These are phyloP conservation scores for Clarias batrachus DNA, from an alignment of 2,113 vertebrate species.

Conservation along the genomic window DNA sequence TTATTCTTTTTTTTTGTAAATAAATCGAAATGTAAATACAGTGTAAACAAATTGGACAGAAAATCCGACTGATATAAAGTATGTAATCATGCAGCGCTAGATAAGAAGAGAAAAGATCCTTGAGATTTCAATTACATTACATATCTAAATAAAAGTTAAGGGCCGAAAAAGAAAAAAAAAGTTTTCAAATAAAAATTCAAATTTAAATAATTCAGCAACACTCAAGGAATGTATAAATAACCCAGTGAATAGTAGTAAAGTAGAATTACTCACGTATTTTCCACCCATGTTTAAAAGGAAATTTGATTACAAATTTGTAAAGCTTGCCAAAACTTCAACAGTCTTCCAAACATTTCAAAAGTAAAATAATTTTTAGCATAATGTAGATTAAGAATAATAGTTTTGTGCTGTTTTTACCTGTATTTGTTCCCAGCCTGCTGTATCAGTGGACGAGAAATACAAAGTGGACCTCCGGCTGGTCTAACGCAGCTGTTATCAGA, in stretches of 20 bases:
- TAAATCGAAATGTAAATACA: background rate
- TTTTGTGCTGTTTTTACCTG: slow-evolving; percentile 27
- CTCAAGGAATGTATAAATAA: background rate
- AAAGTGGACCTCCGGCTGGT: background rate
- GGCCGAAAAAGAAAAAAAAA: background rate
- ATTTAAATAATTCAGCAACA: background rate
- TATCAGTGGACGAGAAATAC: background rate
- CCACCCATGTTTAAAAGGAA: background rate
- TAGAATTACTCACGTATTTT: background rate
- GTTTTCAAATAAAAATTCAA: too few species aligned
- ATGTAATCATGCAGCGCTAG: background rate
- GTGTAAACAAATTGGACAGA: background rate
- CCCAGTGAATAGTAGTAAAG: background rate
- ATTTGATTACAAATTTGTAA: background rate
- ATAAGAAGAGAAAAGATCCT: background rate
- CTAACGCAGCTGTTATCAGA: slow-evolving; percentile 35
- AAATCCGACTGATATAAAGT: background rate
- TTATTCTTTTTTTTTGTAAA: background rate
- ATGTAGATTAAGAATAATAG: background rate
- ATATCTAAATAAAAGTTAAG: background rate
- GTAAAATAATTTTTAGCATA: background rate
- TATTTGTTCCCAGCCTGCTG: background rate
- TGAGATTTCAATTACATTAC: background rate
- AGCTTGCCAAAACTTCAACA: background rate
- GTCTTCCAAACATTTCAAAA: background rate